Base-by-base conservation (phyloP, 1,140 invertebrate genomes). In the Acyrthosiphon pisum region DNA sequence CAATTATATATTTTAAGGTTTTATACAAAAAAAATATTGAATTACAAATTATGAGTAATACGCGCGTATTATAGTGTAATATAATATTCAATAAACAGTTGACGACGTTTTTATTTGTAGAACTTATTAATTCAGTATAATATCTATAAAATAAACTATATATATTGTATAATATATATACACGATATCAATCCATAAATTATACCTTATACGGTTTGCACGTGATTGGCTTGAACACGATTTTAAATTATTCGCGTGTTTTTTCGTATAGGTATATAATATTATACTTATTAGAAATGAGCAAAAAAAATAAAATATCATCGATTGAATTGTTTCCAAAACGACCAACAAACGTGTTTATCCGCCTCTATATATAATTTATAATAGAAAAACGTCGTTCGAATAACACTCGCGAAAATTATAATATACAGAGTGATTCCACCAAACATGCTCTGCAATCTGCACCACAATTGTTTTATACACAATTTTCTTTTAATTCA, bases 301-400 rank as follows among this genome's bases (percentile, higher is more conserved):
- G 4, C 18, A n/a, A 76, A 68, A 86, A 86, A 44, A 44, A 46
- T n/a, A 41, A 2, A 41, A 41, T 14, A 86, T 41, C 23, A 50
- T 89, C 50, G 48, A 89, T 89, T 89, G 88, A 89, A 41, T 41
- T 53, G 88, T 89, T 41, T 26, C 88, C 88, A 89, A 89, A 89
- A 41, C n/a, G 26, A 56, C 50, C 48, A 37, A 30, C 0, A 86
- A 89, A 89, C 48, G 50, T 37, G 88, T 89, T 89, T 89, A 14
- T 89, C 18, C 46, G 3, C 76, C 76, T 37, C 22, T 76, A 76
- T n/a, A 76, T 53, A 22, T 53, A 4, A 48, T 6, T 11, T 53
- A 50, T 76, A n/a, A n/a, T n/a, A 76, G 3, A n/a, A 76, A n/a
- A n/a, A 76, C 14, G n/a, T 1, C 6, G 14, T 35, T 6, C 30